These are phyloP conservation scores for Myathropa florea DNA, from an alignment of 2,888 invertebrate species.

Conservation along the genomic window DNA sequence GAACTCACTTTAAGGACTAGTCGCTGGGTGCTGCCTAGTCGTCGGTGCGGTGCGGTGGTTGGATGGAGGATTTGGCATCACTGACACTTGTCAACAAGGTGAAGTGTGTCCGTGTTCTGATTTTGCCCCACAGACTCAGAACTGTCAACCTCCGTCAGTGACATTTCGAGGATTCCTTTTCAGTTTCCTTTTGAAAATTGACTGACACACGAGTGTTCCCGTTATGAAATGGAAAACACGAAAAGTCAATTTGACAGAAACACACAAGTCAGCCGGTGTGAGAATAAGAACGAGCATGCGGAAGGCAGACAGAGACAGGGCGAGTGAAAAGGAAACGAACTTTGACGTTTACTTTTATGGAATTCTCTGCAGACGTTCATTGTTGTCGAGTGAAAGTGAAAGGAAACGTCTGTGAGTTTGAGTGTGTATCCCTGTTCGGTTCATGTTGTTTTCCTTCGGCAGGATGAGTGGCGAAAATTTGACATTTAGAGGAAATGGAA, in stretches of 20 bases:
- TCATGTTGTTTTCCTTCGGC: not conserved
- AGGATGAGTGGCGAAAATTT: not conserved
- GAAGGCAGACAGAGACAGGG: not conserved
- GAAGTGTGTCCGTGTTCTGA: not conserved
- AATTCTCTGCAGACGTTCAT: not conserved
- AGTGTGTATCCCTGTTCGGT: not conserved
- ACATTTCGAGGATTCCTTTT: not conserved
- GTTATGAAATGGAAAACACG: not conserved
- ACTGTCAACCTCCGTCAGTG: not conserved
- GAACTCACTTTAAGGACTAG: slow-evolving; percentile 9
- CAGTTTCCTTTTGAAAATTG: not conserved
- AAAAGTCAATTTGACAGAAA: not conserved
- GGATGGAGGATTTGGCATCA: not conserved
- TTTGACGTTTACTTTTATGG: slow-evolving; percentile 6
- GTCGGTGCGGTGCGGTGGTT: no score
- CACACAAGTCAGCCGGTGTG: not conserved
- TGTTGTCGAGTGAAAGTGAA: not conserved
- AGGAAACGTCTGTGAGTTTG: not conserved
- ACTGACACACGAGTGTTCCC: not conserved
- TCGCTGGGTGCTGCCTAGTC: not conserved
- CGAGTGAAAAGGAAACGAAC: slow-evolving; percentile 6
- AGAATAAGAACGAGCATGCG: no score
- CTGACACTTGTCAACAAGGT: not conserved
- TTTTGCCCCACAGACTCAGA: not conserved
- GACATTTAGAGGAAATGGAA: not conserved